A percentile compares a stretch with the other conserved stretches of the same genome.
These are phyloP conservation scores for Pelodiscus sinensis DNA, from an alignment of 2,113 vertebrate species.

Conservation along the genomic window DNA sequence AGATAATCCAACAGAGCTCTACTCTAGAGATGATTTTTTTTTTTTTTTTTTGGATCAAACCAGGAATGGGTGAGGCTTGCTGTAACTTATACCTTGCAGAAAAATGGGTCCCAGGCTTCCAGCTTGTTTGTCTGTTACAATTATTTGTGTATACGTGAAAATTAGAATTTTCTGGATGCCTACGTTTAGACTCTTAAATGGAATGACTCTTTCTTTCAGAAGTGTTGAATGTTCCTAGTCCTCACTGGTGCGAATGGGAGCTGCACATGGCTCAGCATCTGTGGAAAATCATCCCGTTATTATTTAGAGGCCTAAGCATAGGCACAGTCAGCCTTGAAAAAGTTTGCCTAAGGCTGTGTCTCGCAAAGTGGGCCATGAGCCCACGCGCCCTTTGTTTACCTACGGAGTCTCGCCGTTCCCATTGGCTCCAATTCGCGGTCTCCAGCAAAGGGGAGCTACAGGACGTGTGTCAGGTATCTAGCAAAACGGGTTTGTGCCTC, in stretches of 20 bases:
- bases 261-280: background rate
- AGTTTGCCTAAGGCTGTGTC: background rate
- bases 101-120: background rate
- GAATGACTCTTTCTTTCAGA: background rate
- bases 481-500: background rate
- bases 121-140: background rate
- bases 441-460: too few relatives aligned
- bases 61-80: background rate
- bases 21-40: background rate
- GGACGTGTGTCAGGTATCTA: accelerated
- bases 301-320: background rate
- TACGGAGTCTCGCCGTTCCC: too few relatives aligned
- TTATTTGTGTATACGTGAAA: background rate
- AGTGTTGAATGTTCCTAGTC: background rate
- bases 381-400: too few relatives aligned
- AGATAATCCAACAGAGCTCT: background rate
- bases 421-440: too few relatives aligned
- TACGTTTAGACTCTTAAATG: background rate
- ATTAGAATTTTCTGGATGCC: background rate
- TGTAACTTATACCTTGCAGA: background rate
- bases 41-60: background rate
- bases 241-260: background rate
- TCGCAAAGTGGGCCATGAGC: background rate
- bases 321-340: background rate
- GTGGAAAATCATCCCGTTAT: background rate